Conservation (phyloP, 2,888 invertebrate genomes). For the Sialis lutaria region DNA sequence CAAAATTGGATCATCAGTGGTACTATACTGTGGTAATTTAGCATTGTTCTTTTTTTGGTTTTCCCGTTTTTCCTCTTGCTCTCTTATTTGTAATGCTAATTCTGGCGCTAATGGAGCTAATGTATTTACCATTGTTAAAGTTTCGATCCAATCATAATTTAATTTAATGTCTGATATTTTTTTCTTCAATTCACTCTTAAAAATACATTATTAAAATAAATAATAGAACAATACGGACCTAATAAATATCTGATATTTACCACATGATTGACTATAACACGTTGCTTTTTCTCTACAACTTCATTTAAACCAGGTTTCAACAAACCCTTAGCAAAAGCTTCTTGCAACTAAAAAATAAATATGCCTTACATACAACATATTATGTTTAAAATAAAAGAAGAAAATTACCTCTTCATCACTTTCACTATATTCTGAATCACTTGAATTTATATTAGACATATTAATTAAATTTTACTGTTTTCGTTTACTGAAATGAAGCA, state of each 20-base stretch:
- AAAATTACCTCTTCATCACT: conserved; percentile 38
- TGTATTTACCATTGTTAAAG: conserved; percentile 58
- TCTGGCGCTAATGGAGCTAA: conserved; percentile 76
- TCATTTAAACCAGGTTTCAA: conserved; percentile 75
- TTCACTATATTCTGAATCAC: conserved; percentile 31
- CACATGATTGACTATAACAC: conserved; percentile 50
- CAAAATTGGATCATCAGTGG: conserved; percentile 58
- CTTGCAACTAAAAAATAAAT: conserved; percentile 53
- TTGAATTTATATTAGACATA: conserved; percentile 7
- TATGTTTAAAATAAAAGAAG: conserved; percentile 2
- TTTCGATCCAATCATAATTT: conserved; percentile 71
- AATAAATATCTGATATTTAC: conserved; percentile 29
- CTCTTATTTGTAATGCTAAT: conserved; percentile 56
- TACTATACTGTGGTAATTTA: conserved; percentile 42
- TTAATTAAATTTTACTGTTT: too few species aligned
- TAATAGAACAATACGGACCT: neutral
- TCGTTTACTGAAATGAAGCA: too few species aligned
- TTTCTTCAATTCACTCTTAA: conserved; percentile 40
- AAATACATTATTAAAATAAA: neutral
- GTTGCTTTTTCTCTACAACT: conserved; percentile 37
- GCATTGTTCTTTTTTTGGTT: conserved; percentile 48
- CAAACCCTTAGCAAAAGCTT: conserved; percentile 70
- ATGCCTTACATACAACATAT: neutral
- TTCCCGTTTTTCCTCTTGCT: conserved; percentile 52
- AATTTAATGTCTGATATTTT: conserved; percentile 55